Conservation (phyloP, 2,888 invertebrate species). For the Lagria hirta region DNA sequence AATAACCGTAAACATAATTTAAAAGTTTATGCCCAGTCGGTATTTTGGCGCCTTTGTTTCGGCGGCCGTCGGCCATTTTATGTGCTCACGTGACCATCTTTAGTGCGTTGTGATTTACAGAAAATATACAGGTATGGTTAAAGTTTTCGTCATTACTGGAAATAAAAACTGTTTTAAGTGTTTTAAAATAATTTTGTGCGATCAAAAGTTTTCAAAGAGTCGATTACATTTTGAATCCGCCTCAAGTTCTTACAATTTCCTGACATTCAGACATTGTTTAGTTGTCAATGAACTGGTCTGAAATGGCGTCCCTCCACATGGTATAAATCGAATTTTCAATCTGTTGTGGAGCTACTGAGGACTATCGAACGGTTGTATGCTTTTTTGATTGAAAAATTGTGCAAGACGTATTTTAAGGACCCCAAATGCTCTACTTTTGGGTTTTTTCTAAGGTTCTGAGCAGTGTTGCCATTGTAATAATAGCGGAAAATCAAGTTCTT, state of each 20-base stretch:
- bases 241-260: constrained; percentile 7
- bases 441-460: constrained; percentile 25
- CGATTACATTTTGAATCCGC: background rate
- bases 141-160: constrained; percentile 43
- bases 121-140: constrained; percentile 52
- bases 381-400: constrained; percentile 2
- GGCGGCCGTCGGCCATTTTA: constrained; percentile 36
- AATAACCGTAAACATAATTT: no score
- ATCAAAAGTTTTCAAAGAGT: constrained; percentile 12
- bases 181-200: constrained; percentile 26
- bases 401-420: constrained; percentile 1
- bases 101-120: constrained; percentile 51
- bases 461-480: constrained; percentile 40
- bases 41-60: constrained; percentile 22
- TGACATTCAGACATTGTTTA: constrained; percentile 26
- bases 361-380: background rate
- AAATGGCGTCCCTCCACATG: constrained; percentile 77
- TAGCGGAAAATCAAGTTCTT: constrained; percentile 19
- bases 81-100: constrained; percentile 48
- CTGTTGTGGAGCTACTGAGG: no score
- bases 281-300: constrained; percentile 63
- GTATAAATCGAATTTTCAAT: no score
- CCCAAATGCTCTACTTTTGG: no score
- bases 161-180: constrained; percentile 33
- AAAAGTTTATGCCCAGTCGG: constrained; percentile 5